Conservation (phyloP, 2,888 invertebrate species). For the Azorinus chamasolen region DNA sequence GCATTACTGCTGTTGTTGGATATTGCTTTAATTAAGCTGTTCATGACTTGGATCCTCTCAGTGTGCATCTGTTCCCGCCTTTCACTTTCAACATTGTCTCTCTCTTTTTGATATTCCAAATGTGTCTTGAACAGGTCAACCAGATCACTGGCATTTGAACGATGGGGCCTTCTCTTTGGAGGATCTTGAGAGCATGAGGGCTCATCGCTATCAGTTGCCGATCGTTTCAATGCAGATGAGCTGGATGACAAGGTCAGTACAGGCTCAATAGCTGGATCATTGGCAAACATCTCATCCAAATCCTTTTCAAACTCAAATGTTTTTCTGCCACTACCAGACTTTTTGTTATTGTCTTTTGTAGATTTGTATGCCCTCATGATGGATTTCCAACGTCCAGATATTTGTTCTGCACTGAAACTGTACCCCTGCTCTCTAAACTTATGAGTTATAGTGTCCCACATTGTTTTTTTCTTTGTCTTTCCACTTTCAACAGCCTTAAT, state of each 20-base stretch:
- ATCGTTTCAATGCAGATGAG: conserved; percentile 2
- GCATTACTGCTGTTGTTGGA: conserved; percentile 7
- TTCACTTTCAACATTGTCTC: conserved; percentile 10
- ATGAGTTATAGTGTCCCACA: conserved; percentile 19
- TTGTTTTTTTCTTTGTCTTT: conserved; percentile 28
- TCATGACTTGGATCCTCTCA: conserved; percentile 11
- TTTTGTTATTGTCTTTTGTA: conserved; percentile 21
- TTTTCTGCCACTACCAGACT: conserved; percentile 18
- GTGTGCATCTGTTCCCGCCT: conserved; percentile 16
- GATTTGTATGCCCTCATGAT: conserved; percentile 21
- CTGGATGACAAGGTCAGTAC: conserved; percentile 8
- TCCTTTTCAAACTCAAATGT: conserved; percentile 14
- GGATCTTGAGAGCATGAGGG: neutral
- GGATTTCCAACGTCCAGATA: conserved; percentile 27
- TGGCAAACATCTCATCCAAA: conserved; percentile 8
- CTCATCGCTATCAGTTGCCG: neutral
- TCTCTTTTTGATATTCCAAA: conserved; percentile 12
- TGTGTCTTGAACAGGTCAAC: conserved; percentile 7
- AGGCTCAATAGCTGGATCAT: conserved; percentile 20
- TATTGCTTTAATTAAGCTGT: conserved; percentile 13
- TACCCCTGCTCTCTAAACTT: conserved; percentile 20
- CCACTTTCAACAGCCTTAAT: conserved; percentile 12
- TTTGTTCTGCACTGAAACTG: conserved; percentile 16
- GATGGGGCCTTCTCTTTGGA: conserved; percentile 3
- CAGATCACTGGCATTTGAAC: conserved; percentile 13